Evolutionary conservation across 2,797 vertebrate genomes (phyloP), one percentile per base, ranked within the genome.

Genomic region (Fundulus diaphanus): DNA sequence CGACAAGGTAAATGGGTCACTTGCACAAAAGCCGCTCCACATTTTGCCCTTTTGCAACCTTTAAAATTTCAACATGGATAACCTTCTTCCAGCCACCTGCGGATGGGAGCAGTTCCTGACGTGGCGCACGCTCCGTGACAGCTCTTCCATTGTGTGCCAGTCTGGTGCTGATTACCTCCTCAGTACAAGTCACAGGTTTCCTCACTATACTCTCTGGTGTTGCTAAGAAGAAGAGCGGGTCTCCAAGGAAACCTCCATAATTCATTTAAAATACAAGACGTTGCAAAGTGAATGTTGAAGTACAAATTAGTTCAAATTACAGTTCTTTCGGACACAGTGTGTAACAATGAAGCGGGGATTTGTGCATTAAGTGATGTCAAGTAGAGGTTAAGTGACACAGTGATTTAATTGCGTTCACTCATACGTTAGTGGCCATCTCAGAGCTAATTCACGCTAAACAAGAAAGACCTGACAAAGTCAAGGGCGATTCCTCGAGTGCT

Each of bases 11-110:
- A 72, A 85, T 65, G 59, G 78, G 61, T 70, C 76, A 65, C 24
- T 4, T 3, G 3, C 61, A 87, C 82, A 85, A 86, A 89, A 76
- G 78, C 77, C 3, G 48, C 52, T 52, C n/a, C 67, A 71, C 8
- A 18, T 57, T 73, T 61, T 90, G 87, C 88, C 92, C 90, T 92
- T 94, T 91, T 85, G 82, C 81, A 90, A 92, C 90, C 90, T 93
- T 92, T 91, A 82, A 80, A 82, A 68, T 86, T 81, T 77, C 80
- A 84, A 78, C 57, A 63, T 37, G 52, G 85, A 89, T 88, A 81
- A 82, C 27, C 49, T 88, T 90, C 85, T 75, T 67, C 70, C 61
- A 68, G 81, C 59, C 52, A 75, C 72, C 22, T 24, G 18, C 40
- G 73, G 74, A 84, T 63, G 54, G 15, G 70, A 7, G n/a, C 18